A percentile compares a stretch with the other conserved stretches of the same genome.
phyloP scores from a whole-genome alignment of 1,140 invertebrate genomes.

The Parasteatoda tepidariorum region DNA sequence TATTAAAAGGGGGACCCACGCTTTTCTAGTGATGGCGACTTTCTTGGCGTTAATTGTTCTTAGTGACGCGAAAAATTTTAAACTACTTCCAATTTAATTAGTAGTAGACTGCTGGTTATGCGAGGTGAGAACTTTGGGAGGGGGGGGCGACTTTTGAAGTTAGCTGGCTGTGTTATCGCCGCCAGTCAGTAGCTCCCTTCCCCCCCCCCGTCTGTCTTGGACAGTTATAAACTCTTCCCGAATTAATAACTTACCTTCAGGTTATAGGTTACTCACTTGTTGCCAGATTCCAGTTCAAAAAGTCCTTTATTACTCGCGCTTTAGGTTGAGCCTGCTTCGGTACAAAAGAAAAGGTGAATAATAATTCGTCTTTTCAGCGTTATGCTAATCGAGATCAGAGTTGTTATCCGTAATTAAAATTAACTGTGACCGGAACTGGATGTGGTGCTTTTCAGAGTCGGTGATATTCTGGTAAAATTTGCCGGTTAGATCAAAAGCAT shows the following conservation, averaged over 20 bases:
- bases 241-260: constrained; percentile 14
- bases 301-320: background rate
- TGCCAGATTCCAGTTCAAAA: constrained; percentile 7
- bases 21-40: constrained; percentile 30
- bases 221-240: background rate
- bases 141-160: constrained; percentile 41
- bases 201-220: background rate
- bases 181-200: constrained; percentile 25
- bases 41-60: constrained; percentile 53
- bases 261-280: constrained; percentile 37
- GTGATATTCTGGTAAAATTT: no score
- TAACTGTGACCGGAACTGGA: background rate
- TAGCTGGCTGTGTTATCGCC: constrained; percentile 34
- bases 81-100: constrained; percentile 58
- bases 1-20: constrained; percentile 45
- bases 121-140: background rate
- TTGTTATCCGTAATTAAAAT: background rate
- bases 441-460: background rate
- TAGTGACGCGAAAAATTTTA: constrained; percentile 59
- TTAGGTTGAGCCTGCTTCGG: background rate
- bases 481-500: no score
- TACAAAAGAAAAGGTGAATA: background rate
- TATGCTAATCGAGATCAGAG: background rate
- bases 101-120: constrained; percentile 2
- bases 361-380: background rate